phyloP scores from a whole-genome alignment of 1,140 invertebrate genomes.

The Ruditapes philippinarum region DNA sequence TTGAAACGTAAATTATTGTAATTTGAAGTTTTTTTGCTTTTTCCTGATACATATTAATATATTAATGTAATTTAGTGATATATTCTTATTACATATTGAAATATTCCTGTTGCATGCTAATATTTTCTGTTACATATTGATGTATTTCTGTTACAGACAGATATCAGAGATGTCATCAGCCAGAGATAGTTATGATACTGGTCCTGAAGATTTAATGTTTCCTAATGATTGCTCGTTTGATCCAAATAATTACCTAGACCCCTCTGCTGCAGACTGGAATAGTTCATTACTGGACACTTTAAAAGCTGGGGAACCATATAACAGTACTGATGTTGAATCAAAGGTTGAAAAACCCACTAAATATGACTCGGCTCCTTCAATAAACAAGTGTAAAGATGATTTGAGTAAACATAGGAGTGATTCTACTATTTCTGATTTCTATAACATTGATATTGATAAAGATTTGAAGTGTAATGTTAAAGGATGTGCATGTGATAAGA shows the following conservation, averaged over 20 bases:
- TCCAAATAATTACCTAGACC: not conserved
- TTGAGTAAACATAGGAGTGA: not conserved
- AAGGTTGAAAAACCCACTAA: not conserved
- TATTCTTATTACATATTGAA: no score
- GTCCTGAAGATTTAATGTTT: constrained; percentile 9
- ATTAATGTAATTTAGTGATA: no score
- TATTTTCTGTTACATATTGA: no score
- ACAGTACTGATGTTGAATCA: not conserved
- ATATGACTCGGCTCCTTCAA: not conserved
- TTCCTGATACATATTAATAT: no score
- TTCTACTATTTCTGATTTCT: constrained; percentile 3
- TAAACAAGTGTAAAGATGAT: not conserved
- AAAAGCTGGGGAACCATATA: not conserved
- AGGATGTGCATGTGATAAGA: constrained; percentile 21
- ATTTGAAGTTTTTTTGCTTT: no score
- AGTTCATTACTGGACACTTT: not conserved
- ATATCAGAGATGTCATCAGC: not conserved
- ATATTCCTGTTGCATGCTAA: no score
- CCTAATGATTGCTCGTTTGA: constrained; percentile 1
- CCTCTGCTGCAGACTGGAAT: not conserved
- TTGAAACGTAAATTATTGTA: no score
- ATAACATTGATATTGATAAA: constrained; percentile 49
- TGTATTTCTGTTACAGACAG: not conserved
- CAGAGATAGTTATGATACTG: not conserved
- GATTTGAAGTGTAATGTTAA: constrained; percentile 51